Evolutionary conservation across 2,797 vertebrate genomes (phyloP).

Genomic region (Mormyrus proboscirostris): DNA sequence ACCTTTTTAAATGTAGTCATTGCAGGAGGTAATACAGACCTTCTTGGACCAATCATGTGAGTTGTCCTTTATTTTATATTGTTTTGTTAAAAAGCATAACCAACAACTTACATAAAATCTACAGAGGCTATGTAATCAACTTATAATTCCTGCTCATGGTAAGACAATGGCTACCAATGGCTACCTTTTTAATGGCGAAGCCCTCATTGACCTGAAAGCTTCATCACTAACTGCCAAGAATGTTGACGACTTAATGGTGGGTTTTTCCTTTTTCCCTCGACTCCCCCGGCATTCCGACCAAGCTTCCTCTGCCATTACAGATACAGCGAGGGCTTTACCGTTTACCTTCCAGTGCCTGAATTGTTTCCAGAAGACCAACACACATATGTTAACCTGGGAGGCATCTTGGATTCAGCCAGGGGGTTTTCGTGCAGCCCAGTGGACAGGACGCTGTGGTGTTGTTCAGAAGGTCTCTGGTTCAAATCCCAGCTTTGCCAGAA

Average conservation of each 20-base stretch:
- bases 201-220: not conserved
- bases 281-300: not conserved
- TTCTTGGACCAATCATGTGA: not conserved
- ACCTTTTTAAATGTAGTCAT: slow-evolving; percentile 8
- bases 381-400: not conserved
- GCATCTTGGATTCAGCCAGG: not conserved
- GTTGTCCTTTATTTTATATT: slow-evolving; percentile 24
- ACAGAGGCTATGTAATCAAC: not conserved
- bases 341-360: not conserved
- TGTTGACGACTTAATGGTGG: not conserved
- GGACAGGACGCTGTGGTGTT: not conserved
- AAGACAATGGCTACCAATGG: not conserved
- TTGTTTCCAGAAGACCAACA: not conserved
- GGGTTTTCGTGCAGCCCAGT: not conserved
- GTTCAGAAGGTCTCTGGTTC: not conserved
- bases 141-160: not conserved
- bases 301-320: not conserved
- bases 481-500: not conserved
- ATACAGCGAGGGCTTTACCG: not conserved
- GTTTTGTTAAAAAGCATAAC: slow-evolving; percentile 30
- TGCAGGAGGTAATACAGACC: not conserved
- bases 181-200: not conserved
- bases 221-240: not conserved
- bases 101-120: slow-evolving; percentile 18
- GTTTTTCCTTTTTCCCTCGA: not conserved